These are phyloP conservation scores for Amblyjoppa proteus DNA, from an alignment of 2,888 invertebrate species.

Conservation along the genomic window DNA sequence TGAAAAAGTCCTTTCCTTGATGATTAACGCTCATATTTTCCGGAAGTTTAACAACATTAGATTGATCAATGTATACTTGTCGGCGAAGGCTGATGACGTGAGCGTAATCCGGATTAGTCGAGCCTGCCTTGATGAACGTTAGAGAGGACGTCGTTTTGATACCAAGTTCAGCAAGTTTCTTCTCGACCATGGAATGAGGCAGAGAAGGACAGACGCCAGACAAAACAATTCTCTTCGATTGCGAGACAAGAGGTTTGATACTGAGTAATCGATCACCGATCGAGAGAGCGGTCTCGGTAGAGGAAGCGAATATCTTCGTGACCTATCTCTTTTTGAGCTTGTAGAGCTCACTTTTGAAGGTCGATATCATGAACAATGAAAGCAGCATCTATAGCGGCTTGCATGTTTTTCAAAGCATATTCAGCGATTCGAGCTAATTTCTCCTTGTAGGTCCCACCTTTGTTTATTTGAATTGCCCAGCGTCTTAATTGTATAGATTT, in stretches of 20 bases:
- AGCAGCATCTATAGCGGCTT: no score
- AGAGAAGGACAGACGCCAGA: neutral
- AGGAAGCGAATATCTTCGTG: neutral
- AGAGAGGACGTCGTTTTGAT: slow-evolving; percentile 29
- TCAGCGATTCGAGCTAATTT: no score
- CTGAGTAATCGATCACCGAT: slow-evolving; percentile 3
- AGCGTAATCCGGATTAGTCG: slow-evolving; percentile 21
- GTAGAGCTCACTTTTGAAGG: no score
- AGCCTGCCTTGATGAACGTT: slow-evolving; percentile 36
- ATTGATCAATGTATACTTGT: slow-evolving; percentile 25
- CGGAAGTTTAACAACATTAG: slow-evolving; percentile 13
- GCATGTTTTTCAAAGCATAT: no score
- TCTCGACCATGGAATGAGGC: slow-evolving; percentile 28
- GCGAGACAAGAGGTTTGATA: neutral
- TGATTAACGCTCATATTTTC: slow-evolving; percentile 21
- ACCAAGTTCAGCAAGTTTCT: slow-evolving; percentile 26
- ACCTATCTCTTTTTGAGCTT: no score
- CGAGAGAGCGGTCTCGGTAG: neutral
- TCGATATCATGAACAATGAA: no score
- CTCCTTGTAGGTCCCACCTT: no score
- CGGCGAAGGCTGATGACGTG: neutral
- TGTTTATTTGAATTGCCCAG: no score
- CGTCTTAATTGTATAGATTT: no score
- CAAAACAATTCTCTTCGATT: no score
- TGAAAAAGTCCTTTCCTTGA: slow-evolving; percentile 28